A percentile compares a stretch with the other conserved stretches of the same genome.
These are phyloP conservation scores for Trichonephila clavata DNA, from an alignment of 1,140 invertebrate genomes.

Conservation along the genomic window DNA sequence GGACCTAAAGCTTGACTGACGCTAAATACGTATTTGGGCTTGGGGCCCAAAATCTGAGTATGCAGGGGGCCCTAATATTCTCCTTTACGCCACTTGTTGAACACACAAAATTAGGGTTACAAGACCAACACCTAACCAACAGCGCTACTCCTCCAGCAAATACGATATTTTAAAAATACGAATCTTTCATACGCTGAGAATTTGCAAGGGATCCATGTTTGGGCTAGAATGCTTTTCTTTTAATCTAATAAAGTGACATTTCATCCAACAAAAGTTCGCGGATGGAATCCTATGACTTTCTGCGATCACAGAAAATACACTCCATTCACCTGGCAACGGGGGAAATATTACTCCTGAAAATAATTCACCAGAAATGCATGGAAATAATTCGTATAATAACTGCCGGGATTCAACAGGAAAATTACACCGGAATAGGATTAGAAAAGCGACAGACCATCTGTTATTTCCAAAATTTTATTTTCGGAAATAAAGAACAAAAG, in stretches of 20 bases:
- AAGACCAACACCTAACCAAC: no score
- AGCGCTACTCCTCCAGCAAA: no score
- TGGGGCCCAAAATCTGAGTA: no score
- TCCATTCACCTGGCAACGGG: background rate
- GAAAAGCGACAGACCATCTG: background rate
- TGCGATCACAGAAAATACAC: background rate
- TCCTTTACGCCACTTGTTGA: no score
- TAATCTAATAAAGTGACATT: background rate
- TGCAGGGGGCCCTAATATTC: no score
- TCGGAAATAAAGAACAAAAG: background rate
- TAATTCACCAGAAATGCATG: background rate
- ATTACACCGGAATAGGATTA: background rate
- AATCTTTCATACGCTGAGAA: no score
- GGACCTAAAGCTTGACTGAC: no score
- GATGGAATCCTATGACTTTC: background rate
- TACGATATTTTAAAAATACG: no score
- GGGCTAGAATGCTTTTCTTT: background rate
- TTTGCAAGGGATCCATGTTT: no score
- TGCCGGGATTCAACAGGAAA: background rate
- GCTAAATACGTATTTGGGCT: no score
- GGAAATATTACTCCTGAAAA: background rate
- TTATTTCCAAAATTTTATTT: slow-evolving; percentile 6
- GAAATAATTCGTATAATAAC: background rate
- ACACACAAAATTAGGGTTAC: no score
- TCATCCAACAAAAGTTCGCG: background rate